A percentile compares a stretch with the other conserved stretches of the same genome.
These are phyloP conservation scores for Pseudomyrmex concolor DNA, from an alignment of 1,140 invertebrate genomes.

Conservation along the genomic window DNA sequence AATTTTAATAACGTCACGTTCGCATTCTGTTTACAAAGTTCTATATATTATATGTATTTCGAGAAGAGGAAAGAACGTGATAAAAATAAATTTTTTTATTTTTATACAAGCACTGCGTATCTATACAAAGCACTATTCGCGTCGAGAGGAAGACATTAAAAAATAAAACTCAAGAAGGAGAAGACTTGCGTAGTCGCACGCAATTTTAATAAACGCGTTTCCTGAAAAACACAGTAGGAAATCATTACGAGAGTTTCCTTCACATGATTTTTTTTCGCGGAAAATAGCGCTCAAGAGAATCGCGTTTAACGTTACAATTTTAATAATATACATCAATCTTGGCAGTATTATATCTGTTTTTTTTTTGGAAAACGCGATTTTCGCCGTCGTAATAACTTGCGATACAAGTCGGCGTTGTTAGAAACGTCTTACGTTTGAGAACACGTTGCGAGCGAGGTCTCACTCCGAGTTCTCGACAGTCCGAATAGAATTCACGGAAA, in stretches of 20 bases:
- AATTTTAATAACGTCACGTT: conserved; percentile 29
- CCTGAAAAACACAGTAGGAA: not conserved
- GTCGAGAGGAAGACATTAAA: not conserved
- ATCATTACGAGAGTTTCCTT: conserved; percentile 16
- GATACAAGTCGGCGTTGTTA: conserved; percentile 35
- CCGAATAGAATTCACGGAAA: conserved; percentile 42
- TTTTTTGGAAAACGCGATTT: not conserved
- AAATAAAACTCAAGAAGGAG: conserved; percentile 22
- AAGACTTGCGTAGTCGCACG: not conserved
- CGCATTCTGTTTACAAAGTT: not conserved
- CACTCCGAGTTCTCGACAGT: conserved; percentile 44
- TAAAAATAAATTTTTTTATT: not conserved
- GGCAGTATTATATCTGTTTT: not conserved
- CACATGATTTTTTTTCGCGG: not conserved
- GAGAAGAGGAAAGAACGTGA: not conserved
- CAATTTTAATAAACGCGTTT: conserved; percentile 25
- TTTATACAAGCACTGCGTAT: not conserved
- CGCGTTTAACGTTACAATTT: conserved; percentile 13
- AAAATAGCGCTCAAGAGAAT: not conserved
- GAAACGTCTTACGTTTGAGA: conserved; percentile 52
- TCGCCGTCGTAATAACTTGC: conserved; percentile 21
- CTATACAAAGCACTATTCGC: not conserved
- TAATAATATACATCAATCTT: conserved; percentile 17
- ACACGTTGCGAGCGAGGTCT: conserved; percentile 27
- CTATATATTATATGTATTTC: not conserved